phyloP scores from a whole-genome alignment of 1,140 invertebrate genomes.

The Battus philenor region DNA sequence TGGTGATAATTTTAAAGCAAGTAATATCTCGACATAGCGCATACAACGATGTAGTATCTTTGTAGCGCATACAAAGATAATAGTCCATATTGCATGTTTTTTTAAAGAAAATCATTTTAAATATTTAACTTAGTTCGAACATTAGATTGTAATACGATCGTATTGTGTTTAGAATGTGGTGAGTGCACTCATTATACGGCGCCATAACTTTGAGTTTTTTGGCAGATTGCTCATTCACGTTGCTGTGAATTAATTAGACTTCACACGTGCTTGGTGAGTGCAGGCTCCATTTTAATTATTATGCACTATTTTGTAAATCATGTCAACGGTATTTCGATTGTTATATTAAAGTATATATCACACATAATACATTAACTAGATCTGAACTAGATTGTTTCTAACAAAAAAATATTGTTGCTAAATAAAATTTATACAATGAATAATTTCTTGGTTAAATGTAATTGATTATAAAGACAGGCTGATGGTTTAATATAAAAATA shows the following conservation, averaged over 20 bases:
- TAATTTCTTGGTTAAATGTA: too few species aligned
- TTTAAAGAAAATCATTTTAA: neutral
- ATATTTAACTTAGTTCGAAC: too few species aligned
- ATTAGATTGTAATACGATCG: neutral
- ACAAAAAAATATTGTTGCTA: too few species aligned
- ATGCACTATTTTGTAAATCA: too few species aligned
- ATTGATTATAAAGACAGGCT: too few species aligned
- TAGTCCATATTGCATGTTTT: neutral
- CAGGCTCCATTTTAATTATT: constrained; percentile 31
- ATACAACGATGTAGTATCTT: neutral
- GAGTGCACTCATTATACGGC: constrained; percentile 18
- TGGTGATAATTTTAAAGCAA: neutral
- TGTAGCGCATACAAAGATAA: neutral
- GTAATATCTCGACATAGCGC: neutral
- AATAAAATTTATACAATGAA: too few species aligned
- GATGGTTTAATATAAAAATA: too few species aligned
- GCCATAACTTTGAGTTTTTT: constrained; percentile 32
- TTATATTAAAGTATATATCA: too few species aligned
- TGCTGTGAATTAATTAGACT: constrained; percentile 66
- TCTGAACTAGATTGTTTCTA: too few species aligned
- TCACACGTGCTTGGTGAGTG: constrained; percentile 63
- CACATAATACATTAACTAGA: too few species aligned
- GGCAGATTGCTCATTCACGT: constrained; percentile 66
- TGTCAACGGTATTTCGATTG: too few species aligned
- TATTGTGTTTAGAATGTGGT: neutral